Evolutionary conservation across 2,888 invertebrate species (phyloP), one percentile per base, ranked within the genome.

Genomic region (Brenthis daphne): DNA sequence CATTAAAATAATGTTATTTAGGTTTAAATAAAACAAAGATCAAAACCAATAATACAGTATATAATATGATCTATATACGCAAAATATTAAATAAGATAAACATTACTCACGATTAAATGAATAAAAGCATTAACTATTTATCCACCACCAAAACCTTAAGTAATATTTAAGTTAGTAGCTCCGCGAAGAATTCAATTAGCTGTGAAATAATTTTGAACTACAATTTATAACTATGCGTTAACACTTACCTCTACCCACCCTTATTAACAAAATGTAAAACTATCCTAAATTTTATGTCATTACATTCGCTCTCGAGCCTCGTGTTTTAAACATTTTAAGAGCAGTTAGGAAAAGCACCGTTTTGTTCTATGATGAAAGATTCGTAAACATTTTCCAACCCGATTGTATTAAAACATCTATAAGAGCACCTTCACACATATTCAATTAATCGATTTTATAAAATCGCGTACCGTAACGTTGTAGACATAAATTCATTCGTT

Each of bases 141-240:
- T 89, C 90, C 90, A 85, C 84, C 90, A 90, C 89, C 89, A 76
- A 83, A 83, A 82, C 82, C 80, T 84, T 71, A 86, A 85, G 82
- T 87, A 85, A 84, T 82, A 86, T 86, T 85, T 83, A 86, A 77
- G 77, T 85, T 83, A 85, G 80, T 83, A 82, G 80, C 54, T 81
- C 75, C 79, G 81, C 83, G 65, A 69, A 69, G 73, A 65, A 68
- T 67, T 68, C 48, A 74, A 68, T 72, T 69, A 51, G 70, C 63
- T 54, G 61, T 71, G 68, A 75, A 74, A 66, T 69, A 71, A 73
- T 65, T 69, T 77, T 67, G 70, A 69, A 70, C 75, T 76, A 75
- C 73, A 75, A 75, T 75, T 80, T 82, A 80, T 71, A 74, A 80
- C 78, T 84, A 83, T 74, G 73, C 77, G 81, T 81, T 85, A 89